phyloP scores from a whole-genome alignment of 2,888 invertebrate species.

The Caenorhabditis macrosperma region DNA sequence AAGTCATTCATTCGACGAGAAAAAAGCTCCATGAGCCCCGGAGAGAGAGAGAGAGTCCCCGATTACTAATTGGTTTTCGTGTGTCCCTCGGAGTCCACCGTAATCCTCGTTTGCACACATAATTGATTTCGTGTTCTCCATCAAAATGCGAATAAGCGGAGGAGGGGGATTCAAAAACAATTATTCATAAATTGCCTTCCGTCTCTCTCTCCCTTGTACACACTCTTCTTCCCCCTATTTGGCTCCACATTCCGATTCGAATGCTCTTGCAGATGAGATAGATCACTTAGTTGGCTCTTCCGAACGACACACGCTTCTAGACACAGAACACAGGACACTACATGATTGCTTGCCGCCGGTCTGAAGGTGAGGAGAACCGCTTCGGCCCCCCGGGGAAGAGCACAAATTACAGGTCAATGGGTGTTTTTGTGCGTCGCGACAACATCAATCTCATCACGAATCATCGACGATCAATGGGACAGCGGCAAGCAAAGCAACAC shows the following conservation, averaged over 20 bases:
- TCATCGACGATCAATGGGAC: conserved; percentile 73
- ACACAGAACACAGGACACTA: conserved; percentile 21
- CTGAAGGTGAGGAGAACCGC: conserved; percentile 25
- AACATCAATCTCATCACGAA: conserved; percentile 52
- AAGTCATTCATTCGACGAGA: no score
- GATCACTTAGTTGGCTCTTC: neutral
- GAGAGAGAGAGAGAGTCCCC: no score
- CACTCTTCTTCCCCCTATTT: neutral
- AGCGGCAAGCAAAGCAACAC: conserved; percentile 78
- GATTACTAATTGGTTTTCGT: conserved; percentile 18
- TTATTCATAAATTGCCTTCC: conserved; percentile 35
- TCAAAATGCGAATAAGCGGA: neutral
- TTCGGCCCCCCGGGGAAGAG: no score
- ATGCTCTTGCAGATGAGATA: neutral
- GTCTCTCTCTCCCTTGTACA: conserved; percentile 1
- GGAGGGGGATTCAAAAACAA: conserved; percentile 42
- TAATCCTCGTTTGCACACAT: conserved; percentile 23
- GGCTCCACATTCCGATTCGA: neutral
- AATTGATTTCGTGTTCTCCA: conserved; percentile 30
- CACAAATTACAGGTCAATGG: conserved; percentile 64
- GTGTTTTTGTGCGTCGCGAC: conserved; percentile 63
- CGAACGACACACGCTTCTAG: neutral
- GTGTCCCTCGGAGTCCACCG: neutral
- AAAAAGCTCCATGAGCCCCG: no score
- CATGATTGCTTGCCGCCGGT: conserved; percentile 58